phyloP scores from a whole-genome alignment of 2,888 invertebrate genomes.

The Taphrorychus bicolor region DNA sequence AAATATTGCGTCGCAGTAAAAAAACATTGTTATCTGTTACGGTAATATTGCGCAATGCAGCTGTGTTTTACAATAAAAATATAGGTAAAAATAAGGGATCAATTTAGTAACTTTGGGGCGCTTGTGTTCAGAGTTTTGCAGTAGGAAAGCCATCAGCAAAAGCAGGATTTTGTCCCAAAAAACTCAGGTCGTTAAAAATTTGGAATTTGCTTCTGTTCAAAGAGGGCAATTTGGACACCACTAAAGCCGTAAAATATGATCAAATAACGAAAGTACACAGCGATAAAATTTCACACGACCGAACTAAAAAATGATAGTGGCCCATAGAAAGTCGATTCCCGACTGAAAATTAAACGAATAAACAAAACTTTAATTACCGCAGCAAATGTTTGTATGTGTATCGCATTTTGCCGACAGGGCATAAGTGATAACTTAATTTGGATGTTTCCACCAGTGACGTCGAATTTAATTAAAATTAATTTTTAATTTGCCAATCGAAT shows the following conservation, averaged over 20 bases:
- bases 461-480: conserved; percentile 41
- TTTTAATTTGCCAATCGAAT: conserved; percentile 28
- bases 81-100: neutral
- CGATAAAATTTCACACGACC: conserved; percentile 19
- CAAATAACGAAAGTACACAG: conserved; percentile 9
- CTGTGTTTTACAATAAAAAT: neutral
- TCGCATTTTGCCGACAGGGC: conserved; percentile 28
- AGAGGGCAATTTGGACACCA: neutral
- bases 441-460: conserved; percentile 37
- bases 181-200: neutral
- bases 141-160: neutral
- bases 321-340: conserved; percentile 22
- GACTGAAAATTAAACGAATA: conserved; percentile 43
- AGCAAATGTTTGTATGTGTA: conserved; percentile 33
- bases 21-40: neutral
- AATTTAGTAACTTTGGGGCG: neutral
- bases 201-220: neutral
- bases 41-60: neutral
- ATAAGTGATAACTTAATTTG: conserved; percentile 39
- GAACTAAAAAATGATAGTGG: conserved; percentile 27
- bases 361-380: conserved; percentile 47
- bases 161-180: neutral
- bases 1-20: neutral
- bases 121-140: neutral
- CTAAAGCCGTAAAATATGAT: conserved; percentile 5